A percentile compares a stretch with the other conserved stretches of the same genome.
These are phyloP conservation scores for Eupithecia inturbata DNA, from an alignment of 2,888 invertebrate species.

Conservation along the genomic window DNA sequence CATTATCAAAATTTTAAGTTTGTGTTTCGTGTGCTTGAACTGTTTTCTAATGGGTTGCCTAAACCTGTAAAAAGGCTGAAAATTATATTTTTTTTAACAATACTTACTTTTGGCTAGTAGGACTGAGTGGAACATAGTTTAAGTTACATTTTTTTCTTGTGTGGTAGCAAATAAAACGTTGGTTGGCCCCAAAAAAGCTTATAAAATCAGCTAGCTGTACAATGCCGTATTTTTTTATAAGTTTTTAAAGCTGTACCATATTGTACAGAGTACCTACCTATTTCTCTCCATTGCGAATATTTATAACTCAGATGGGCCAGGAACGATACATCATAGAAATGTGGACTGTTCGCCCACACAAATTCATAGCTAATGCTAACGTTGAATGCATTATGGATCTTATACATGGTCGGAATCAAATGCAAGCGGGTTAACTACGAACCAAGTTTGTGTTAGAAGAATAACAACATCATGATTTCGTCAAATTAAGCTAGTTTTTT, in stretches of 20 bases:
- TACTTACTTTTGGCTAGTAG: background rate
- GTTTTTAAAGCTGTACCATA: no score
- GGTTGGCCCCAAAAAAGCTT: background rate
- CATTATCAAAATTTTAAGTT: background rate
- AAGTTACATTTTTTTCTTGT: no score
- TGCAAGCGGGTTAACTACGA: no score
- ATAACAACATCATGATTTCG: no score
- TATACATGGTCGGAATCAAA: background rate
- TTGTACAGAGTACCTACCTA: no score
- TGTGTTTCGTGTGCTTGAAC: background rate
- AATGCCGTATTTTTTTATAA: no score
- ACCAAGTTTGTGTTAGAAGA: no score
- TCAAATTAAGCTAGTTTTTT: no score
- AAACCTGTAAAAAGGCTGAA: background rate
- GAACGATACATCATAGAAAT: conserved; percentile 82
- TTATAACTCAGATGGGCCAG: conserved; percentile 72
- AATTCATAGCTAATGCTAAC: conserved; percentile 58
- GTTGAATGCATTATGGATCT: conserved; percentile 63
- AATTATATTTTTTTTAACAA: background rate
- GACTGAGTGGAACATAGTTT: no score
- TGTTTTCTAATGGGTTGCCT: background rate
- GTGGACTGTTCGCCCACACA: conserved; percentile 81
- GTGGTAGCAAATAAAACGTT: no score
- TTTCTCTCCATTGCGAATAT: conserved; percentile 62
- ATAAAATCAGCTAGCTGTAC: no score